Evolutionary conservation across 2,797 vertebrate genomes (phyloP).

Genomic region (Gadopsis bispinosus): DNA sequence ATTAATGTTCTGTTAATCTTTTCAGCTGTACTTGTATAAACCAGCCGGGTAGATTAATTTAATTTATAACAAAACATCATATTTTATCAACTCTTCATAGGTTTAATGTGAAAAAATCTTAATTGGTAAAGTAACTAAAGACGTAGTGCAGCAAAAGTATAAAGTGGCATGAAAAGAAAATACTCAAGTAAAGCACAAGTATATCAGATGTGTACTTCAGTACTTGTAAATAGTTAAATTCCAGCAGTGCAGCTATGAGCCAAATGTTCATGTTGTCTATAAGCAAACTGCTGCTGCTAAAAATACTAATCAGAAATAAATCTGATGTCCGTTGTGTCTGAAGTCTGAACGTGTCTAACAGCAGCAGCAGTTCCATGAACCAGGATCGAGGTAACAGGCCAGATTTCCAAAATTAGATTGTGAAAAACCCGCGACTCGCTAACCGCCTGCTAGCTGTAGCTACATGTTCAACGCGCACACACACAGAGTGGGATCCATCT

Average conservation of each 20-base stretch:
- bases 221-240: background rate
- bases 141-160: background rate
- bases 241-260: background rate
- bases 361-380: conserved; percentile 48
- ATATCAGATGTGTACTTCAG: too few relatives aligned
- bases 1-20: too few relatives aligned
- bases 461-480: too few relatives aligned
- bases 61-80: background rate
- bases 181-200: too few relatives aligned
- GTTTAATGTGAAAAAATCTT: background rate
- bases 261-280: background rate
- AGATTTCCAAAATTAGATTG: conserved; percentile 64
- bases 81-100: background rate
- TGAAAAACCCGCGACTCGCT: conserved; percentile 49
- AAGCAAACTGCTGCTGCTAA: conserved; percentile 7
- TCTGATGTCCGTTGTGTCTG: conserved; percentile 7
- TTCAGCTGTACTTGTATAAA: too few relatives aligned
- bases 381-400: conserved; percentile 23
- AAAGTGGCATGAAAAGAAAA: background rate
- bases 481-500: background rate
- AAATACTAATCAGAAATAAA: conserved; percentile 20
- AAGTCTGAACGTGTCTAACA: conserved; percentile 17
- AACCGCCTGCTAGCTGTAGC: too few relatives aligned
- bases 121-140: background rate
- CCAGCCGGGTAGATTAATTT: too few relatives aligned